Evolutionary conservation across 2,113 vertebrate genomes (phyloP).

Genomic region (Lagopus muta): DNA sequence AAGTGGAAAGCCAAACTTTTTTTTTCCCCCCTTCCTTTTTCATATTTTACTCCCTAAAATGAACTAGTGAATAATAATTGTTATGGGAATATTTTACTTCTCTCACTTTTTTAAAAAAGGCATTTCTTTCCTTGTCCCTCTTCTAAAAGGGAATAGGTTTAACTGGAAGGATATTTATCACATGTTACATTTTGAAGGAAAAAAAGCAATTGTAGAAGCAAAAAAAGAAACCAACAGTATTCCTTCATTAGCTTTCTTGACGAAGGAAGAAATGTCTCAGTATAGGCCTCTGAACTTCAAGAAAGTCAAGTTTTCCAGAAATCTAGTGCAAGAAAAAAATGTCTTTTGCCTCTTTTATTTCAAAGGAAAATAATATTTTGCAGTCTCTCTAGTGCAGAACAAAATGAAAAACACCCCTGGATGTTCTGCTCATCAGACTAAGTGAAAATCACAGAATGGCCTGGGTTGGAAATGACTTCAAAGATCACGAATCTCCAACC

Average conservation of each 20-base stretch:
- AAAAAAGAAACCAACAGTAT: background rate
- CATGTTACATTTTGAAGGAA: background rate
- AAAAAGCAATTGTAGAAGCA: background rate
- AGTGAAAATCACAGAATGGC: background rate
- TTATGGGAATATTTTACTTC: background rate
- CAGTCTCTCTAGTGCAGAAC: background rate
- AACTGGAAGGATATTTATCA: background rate
- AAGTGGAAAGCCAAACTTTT: background rate
- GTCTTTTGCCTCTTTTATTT: fast-evolving
- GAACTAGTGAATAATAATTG: background rate
- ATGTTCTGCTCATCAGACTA: background rate
- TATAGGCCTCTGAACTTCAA: background rate
- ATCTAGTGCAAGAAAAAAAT: background rate
- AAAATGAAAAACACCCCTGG: background rate
- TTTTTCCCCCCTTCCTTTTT: background rate
- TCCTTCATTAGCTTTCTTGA: background rate
- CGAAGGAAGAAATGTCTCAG: background rate
- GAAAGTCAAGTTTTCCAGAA: background rate
- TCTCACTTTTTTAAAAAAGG: background rate
- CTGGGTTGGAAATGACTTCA: too few relatives aligned
- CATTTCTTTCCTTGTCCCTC: background rate
- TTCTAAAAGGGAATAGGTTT: background rate
- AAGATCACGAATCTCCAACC: too few relatives aligned
- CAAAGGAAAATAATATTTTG: background rate
- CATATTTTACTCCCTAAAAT: background rate